Evolutionary conservation across 1,140 invertebrate species (phyloP), one percentile per base, ranked within the genome.

Genomic region (Bacillus rossius): DNA sequence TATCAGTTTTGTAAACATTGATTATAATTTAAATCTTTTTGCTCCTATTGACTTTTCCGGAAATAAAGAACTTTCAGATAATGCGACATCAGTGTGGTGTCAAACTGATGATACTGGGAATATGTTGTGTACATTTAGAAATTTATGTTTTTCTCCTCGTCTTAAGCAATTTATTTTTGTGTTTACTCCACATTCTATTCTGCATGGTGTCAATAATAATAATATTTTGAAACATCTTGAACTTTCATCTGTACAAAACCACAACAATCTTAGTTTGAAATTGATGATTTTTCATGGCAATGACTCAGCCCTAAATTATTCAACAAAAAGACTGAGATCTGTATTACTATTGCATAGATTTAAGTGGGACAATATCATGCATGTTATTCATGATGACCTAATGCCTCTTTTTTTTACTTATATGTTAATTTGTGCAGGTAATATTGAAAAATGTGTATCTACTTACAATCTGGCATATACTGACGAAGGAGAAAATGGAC

Each of bases 321-420:
- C 37, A 20, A 5, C 20, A 4, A n/a, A 63, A 16, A 41, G 29
- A 38, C 20, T 45, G 16, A 13, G 61, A 42, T 29, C 34, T 42
- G 47, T 58, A 10, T 64, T 64, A n/a, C 22, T 65, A 10, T 5
- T 69, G 7, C 47, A 59, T 20, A 67, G 79, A 19, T 82, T 82
- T 60, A 77, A 81, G 62, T 74, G 78, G 7, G 78, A 80, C 60
- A 82, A 82, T 66, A 65, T 81, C 14, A 81, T 82, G 79, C 80
- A 82, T 71, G 72, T 78, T 29, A 65, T 82, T 37, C 80, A 82
- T 69, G 80, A 82, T 69, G 80, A 82, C 64, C 57, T 82, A 0
- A 53, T 82, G 14, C 80, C 80, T 5, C 50, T 80, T 5, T 75
- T 67, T 66, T 51, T 67, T 20, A 79, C 76, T 17, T 65, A 79